phyloP scores from a whole-genome alignment of 64 coral and sea anemone genomes.

The Montipora efflorescens region DNA sequence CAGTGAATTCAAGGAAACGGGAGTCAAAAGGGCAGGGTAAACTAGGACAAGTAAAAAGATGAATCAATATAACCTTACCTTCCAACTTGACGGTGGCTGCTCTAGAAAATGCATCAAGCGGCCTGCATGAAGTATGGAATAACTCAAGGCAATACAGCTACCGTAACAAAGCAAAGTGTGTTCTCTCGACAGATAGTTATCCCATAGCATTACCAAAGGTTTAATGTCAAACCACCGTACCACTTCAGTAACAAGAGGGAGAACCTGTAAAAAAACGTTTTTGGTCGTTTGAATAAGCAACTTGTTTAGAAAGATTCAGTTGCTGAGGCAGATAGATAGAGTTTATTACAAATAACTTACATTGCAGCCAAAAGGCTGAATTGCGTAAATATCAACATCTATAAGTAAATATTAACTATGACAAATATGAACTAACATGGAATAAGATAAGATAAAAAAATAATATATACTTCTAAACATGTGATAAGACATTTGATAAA shows the following conservation, averaged over 20 bases:
- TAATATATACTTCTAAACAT: no score
- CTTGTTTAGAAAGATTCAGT: no score
- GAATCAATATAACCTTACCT: conserved; percentile 21
- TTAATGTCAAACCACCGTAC: conserved; percentile 95
- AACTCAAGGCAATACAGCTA: conserved; percentile 85
- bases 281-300: no score
- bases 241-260: conserved; percentile 87
- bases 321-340: no score
- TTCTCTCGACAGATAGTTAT: conserved; percentile 71
- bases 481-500: no score
- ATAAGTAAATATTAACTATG: no score
- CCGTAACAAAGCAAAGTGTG: conserved; percentile 88
- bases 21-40: not conserved
- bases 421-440: no score
- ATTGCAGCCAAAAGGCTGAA: no score
- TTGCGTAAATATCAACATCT: no score
- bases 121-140: conserved; percentile 84
- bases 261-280: conserved; percentile 53
- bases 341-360: no score
- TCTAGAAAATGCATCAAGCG: conserved; percentile 87
- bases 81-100: conserved; percentile 89
- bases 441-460: no score
- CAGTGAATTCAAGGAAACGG: not conserved
- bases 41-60: not conserved
- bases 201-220: conserved; percentile 85